Conservation (phyloP, 1,140 invertebrate species). For the Drosophila bocqueti region DNA sequence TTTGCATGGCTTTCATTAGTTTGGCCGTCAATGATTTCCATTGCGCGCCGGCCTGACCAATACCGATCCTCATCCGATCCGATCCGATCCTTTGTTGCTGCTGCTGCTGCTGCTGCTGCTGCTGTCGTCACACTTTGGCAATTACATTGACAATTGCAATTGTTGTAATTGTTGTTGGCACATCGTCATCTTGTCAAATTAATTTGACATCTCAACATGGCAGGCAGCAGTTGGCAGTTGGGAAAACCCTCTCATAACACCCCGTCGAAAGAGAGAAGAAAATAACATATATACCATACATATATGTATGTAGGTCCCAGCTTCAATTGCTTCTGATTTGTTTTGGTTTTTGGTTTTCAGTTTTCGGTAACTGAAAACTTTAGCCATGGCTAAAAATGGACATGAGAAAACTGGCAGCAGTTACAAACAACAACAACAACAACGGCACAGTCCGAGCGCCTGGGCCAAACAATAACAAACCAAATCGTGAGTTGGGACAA, state of each 20-base stretch:
- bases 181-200: constrained; percentile 81
- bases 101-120: constrained; percentile 36
- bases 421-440: constrained; percentile 15
- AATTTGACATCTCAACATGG: constrained; percentile 75
- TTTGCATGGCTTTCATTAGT: constrained; percentile 81
- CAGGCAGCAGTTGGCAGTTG: constrained; percentile 16
- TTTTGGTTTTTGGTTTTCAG: constrained; percentile 50
- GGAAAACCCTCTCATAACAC: constrained; percentile 32
- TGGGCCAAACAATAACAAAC: constrained; percentile 48
- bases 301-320: constrained; percentile 21
- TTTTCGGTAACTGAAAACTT: constrained; percentile 71
- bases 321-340: constrained; percentile 35
- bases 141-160: constrained; percentile 78
- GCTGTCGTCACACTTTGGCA: constrained; percentile 75
- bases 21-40: constrained; percentile 66
- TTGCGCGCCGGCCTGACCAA: constrained; percentile 34
- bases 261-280: background rate
- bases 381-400: constrained; percentile 77
- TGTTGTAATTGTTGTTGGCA: constrained; percentile 81
- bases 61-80: constrained; percentile 45
- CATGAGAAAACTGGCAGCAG: constrained; percentile 64
- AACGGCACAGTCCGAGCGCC: constrained; percentile 1
- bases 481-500: constrained; percentile 55
- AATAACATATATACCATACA: background rate
- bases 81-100: constrained; percentile 33